Base-by-base conservation (phyloP, 2,113 vertebrate species). In the Taurulus bubalis region DNA sequence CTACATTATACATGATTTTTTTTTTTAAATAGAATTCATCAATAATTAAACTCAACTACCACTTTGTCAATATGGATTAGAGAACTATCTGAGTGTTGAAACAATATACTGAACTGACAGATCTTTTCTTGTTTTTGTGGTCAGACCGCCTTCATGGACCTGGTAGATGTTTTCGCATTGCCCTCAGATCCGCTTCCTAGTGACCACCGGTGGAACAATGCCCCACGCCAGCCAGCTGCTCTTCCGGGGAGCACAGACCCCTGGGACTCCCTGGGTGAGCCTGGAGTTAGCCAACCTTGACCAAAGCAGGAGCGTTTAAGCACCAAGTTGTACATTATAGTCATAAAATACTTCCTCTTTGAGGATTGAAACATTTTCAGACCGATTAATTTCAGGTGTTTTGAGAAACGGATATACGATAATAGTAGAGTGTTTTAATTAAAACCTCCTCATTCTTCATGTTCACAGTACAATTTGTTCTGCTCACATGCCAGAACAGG, bases 111-210 rank as follows among this genome's bases (percentile, higher is more conserved):
- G 22, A 58, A 26, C 26, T 66, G 20, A 80, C 42, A 53, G 15
- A 8, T 9, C 3, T 26, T 45, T 68, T 79, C 76, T 87, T 32
- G 73, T 92, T 83, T 62, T 65, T 89, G 84, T 89, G 85, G 53
- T 64, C 94, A 99, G 97, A 97, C 97, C 14, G 96, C 97, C 84
- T 95, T 98, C 91, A 91, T 97, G 95, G 98, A 99, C 89, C 95
- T 99, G 86, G 96, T 95, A 49, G 98, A 99, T 89, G 94, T 99
- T 92, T 99, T 99, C 0, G 93, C 95, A 55, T 93, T 96, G 0
- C 91, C 85, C 0, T 65, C 93, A 38, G 95, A 93, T 58, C 82
- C 42, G 6, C 92, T 96, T 26, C 85, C 74, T 18, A 74, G 73
- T 75, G 83, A 82, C 59, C 81, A 63, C 8, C 75, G 24, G 32